Percentiles rank a stretch among this genome's conserved stretches.
Evolutionary conservation across 2,113 vertebrate species (phyloP).

Genomic region (Holacanthus passer): DNA sequence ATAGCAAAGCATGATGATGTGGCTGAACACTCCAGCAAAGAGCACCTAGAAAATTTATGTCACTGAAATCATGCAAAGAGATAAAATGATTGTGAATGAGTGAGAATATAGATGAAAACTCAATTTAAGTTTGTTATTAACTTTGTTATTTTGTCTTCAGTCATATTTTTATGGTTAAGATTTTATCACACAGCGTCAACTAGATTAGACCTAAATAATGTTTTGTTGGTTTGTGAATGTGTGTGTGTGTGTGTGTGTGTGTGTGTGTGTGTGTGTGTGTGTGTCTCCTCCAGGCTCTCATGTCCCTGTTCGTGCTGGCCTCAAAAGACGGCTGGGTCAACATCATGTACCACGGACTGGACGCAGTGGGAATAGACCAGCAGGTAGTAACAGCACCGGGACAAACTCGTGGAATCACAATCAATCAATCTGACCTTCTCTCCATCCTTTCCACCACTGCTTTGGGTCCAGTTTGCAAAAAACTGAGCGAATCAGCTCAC

Average conservation of each 20-base stretch:
- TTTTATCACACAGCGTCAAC: background rate
- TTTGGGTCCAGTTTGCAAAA: too few species aligned
- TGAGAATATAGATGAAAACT: too few species aligned
- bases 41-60: background rate
- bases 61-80: background rate
- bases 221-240: background rate
- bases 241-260: background rate
- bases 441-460: too few species aligned
- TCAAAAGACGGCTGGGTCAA: slow-evolving; percentile 97
- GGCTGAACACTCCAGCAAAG: background rate
- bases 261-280: background rate
- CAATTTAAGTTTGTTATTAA: too few species aligned
- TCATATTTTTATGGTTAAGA: too few species aligned
- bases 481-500: background rate
- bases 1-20: too few species aligned
- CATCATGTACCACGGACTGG: slow-evolving; percentile 96
- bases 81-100: too few species aligned
- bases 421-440: too few species aligned
- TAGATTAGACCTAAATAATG: background rate
- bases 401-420: background rate
- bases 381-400: slow-evolving; percentile 83
- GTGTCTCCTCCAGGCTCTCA: slow-evolving; percentile 86
- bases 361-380: slow-evolving; percentile 94
- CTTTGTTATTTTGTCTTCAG: too few species aligned
- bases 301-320: slow-evolving; percentile 94